phyloP scores from a whole-genome alignment of 2,888 invertebrate genomes.

The Nebria salina region DNA sequence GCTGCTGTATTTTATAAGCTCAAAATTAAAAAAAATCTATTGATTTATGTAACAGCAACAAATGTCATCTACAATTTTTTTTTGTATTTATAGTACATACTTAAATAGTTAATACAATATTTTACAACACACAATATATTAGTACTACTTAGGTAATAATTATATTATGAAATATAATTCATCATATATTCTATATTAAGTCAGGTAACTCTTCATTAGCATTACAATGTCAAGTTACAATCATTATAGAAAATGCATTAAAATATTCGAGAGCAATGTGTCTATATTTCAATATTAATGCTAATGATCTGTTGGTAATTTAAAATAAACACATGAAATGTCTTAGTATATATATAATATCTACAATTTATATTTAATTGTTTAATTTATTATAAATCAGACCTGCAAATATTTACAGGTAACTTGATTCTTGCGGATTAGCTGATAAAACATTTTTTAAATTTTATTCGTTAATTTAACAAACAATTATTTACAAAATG shows the following conservation, averaged over 20 bases:
- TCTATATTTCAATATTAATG: neutral
- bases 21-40: neutral
- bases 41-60: conserved; percentile 34
- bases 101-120: conserved; percentile 41
- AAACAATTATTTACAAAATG: neutral
- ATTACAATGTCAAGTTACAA: neutral
- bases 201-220: neutral
- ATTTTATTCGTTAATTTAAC: neutral
- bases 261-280: neutral
- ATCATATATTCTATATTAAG: conserved; percentile 5
- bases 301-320: neutral
- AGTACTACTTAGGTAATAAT: conserved; percentile 12
- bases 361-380: conserved; percentile 42
- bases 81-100: conserved; percentile 38
- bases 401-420: conserved; percentile 36
- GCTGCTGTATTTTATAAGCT: conserved; percentile 7
- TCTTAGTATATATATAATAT: conserved; percentile 17
- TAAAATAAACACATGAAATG: conserved; percentile 28
- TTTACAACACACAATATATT: conserved; percentile 42
- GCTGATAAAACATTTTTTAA: neutral
- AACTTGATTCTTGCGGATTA: neutral
- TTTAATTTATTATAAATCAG: conserved; percentile 31
- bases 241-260: neutral
- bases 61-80: conserved; percentile 40
- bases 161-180: conserved; percentile 32